Evolutionary conservation across 2,797 vertebrate genomes (phyloP), one percentile per base, ranked within the genome.

Genomic region (Myotis planiceps): DNA sequence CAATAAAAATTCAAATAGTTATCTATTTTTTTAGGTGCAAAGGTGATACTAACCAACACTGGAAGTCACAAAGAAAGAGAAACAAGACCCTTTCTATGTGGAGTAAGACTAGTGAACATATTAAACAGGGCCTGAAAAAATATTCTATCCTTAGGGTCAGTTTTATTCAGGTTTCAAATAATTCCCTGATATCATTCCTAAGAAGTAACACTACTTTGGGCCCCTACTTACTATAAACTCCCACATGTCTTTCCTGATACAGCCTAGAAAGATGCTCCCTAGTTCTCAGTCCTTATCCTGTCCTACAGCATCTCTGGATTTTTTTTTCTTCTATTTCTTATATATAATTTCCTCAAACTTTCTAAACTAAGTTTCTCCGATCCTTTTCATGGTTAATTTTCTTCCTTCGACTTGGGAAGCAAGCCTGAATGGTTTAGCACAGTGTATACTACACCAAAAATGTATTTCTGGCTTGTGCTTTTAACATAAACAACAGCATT

Each of bases 401-500:
- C 45, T 89, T 88, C 34, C 55, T 47, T 92, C n/a, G 76, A 78
- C 39, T 78, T 86, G 80, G 78, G 69, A 86, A 92, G 78, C n/a
- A 49, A 90, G 69, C n/a, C 55, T 90, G 45, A 92, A 89, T n/a
- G 27, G 45, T 39, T 60, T 60, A 92, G 42, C 69, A 82, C 23
- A 63, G 47, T 65, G 10, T 65, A 92, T 23, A 83, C 2, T 37
- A 32, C 6, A 83, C 37, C 81, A 87, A 88, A 94, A 65, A 65
- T 42, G n/a, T 68, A 79, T 79, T 85, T 82, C 76, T 90, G 88
- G 71, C 53, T 51, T 91, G 29, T 60, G 39, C 34, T 95, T 90
- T 92, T 55, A 90, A 60, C 75, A 71, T 16, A 71, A 92, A 90
- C 88, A 87, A 78, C 3, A 89, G 82, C 55, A 87, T 53, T 92